Base-by-base conservation (phyloP, 2,797 vertebrate genomes). In the Sphenodon punctatus region DNA sequence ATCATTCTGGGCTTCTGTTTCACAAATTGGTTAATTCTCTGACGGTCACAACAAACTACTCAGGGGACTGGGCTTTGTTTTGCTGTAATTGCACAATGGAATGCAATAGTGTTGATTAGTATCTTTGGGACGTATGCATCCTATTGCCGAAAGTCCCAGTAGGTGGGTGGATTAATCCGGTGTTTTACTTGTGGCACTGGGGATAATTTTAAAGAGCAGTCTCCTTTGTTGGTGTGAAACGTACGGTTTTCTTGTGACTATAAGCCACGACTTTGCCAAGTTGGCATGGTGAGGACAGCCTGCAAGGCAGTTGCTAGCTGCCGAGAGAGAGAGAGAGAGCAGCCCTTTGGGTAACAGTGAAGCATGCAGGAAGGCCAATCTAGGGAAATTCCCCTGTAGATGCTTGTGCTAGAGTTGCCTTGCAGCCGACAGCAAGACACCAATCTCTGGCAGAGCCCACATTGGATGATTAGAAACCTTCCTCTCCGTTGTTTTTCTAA, bases 321-420 rank as follows among this genome's bases (percentile, higher is more conserved):
- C 68, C 55, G 83, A 43, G 0, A 3, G 67, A 67, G 68, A 53
- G n/a, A n/a, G n/a, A n/a, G n/a, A n/a, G n/a, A 68, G 23, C 73
- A 78, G 64, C 39, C 68, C 60, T 79, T 32, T 38, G 68, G 22
- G 58, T 68, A 39, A 69, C n/a, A 2, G 2, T 60, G 70, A 59
- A 86, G 78, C 22, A 38, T 30, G 22, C 17, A 6, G n/a, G 74
- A 75, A 68, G 32, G 30, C 80, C 36, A 4, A 27, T 5, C n/a
- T 13, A 75, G 42, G 56, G 64, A 67, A 58, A 49, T 56, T 77
- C 8, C 8, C 80, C 75, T 77, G 59, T 43, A 60, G 53, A 43
- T 66, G 74, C 78, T 88, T 46, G 77, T 66, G 42, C 53, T 79
- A 23, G 42, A 64, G 56, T 78, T 69, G n/a, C 59, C 91, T 83